A percentile compares a stretch with the other conserved stretches of the same genome.
Conservation (phyloP, 2,888 invertebrate genomes). For the Neuroscelio doddi region DNA sequence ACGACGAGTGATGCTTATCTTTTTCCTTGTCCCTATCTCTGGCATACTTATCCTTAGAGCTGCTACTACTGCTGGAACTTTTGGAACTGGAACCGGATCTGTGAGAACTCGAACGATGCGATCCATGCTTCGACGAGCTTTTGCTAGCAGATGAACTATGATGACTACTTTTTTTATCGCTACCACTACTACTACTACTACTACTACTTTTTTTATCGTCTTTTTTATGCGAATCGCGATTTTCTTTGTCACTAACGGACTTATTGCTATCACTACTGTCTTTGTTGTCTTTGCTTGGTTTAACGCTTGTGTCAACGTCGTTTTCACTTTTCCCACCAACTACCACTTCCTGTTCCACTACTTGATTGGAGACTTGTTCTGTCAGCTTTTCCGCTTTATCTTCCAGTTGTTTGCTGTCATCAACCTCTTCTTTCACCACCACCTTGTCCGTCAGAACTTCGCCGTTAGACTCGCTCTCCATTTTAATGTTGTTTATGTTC, state of each 20-base stretch:
- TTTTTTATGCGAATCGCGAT: slow-evolving; percentile 72
- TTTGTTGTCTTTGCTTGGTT: slow-evolving; percentile 11
- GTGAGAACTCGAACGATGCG: slow-evolving; percentile 58
- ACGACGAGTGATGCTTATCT: slow-evolving; percentile 58
- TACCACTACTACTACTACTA: slow-evolving; percentile 61
- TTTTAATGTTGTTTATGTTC: slow-evolving; percentile 59
- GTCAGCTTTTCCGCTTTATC: too few relatives aligned
- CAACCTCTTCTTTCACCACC: slow-evolving; percentile 16
- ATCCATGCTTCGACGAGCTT: slow-evolving; percentile 62
- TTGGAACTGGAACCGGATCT: slow-evolving; percentile 61
- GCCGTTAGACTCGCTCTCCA: slow-evolving; percentile 38
- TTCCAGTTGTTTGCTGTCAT: too few relatives aligned
- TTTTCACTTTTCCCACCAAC: not conserved
- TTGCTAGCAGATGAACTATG: slow-evolving; percentile 70
- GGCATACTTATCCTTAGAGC: slow-evolving; percentile 65
- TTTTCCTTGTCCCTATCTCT: slow-evolving; percentile 61
- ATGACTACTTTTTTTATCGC: slow-evolving; percentile 68
- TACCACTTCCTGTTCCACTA: not conserved
- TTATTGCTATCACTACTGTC: slow-evolving; percentile 71
- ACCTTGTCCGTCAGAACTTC: slow-evolving; percentile 48
- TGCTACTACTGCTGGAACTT: slow-evolving; percentile 52
- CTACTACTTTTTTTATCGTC: slow-evolving; percentile 68
- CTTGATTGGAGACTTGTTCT: too few relatives aligned
- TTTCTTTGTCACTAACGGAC: slow-evolving; percentile 73
- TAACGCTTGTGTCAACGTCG: not conserved